Evolutionary conservation across 92 coral and sea anemone genomes (phyloP).

Genomic region (Palythoa heliodiscus): DNA sequence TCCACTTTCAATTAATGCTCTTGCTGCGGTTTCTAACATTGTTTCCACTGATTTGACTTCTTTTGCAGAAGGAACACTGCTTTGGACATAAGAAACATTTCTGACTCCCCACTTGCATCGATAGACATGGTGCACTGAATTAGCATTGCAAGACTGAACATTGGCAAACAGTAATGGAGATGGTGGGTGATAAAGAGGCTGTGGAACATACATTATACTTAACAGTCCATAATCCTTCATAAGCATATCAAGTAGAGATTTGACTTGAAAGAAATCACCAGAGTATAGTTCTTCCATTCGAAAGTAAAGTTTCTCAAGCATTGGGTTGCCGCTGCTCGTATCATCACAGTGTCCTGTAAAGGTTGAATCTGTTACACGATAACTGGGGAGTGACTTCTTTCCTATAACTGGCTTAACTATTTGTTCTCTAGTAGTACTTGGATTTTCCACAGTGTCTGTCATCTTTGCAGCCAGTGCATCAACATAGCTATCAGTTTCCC

Average conservation of each 20-base stretch:
- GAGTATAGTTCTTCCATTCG: neutral
- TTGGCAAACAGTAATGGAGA: neutral
- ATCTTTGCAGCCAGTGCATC: too few species aligned
- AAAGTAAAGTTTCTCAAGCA: neutral
- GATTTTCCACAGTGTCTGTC: neutral
- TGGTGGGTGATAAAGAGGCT: conserved; percentile 3
- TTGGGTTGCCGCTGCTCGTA: neutral
- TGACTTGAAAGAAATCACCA: neutral
- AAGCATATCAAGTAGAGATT: neutral
- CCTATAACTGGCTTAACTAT: neutral
- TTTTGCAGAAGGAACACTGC: too few species aligned
- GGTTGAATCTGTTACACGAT: neutral
- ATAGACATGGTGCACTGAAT: neutral
- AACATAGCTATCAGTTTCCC: too few species aligned
- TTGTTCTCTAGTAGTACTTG: neutral
- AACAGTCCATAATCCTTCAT: neutral
- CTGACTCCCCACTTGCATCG: neutral
- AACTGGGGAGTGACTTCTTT: conserved; percentile 8
- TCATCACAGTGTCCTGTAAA: neutral
- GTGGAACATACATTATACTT: neutral
- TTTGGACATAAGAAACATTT: too few species aligned
- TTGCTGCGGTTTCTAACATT: too few species aligned
- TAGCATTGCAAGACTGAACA: neutral
- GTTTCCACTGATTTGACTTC: too few species aligned
- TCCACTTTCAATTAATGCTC: too few species aligned